Percentiles rank a stretch among this genome's conserved stretches.
These are phyloP conservation scores for Eptesicus fuscus DNA, from an alignment of 2,113 vertebrate species.

Conservation along the genomic window DNA sequence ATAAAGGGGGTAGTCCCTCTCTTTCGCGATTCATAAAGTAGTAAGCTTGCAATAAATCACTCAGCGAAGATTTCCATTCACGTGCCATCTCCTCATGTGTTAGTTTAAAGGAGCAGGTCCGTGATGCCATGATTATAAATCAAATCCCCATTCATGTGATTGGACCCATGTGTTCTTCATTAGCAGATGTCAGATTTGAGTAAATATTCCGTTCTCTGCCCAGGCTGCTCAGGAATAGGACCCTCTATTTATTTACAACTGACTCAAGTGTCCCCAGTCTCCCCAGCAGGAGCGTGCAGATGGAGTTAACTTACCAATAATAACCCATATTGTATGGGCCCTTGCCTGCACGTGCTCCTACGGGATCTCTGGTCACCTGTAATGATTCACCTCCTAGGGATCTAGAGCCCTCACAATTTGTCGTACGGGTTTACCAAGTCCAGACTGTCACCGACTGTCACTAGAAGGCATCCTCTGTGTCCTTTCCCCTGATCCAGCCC, in stretches of 20 bases:
- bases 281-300: background rate
- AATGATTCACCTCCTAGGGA: fast-evolving
- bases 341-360: background rate
- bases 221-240: background rate
- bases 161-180: conserved; percentile 5
- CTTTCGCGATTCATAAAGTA: background rate
- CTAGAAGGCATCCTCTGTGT: background rate
- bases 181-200: background rate
- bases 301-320: background rate
- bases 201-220: background rate
- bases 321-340: background rate
- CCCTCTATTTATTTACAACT: background rate
- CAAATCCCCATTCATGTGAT: background rate
- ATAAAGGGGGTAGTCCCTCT: conserved; percentile 33
- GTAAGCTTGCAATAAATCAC: conserved; percentile 32
- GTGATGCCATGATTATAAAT: background rate
- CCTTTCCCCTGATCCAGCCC: background rate
- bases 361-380: background rate
- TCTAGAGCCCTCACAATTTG: background rate
- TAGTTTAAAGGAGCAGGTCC: background rate
- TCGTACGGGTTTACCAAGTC: background rate
- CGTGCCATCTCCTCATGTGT: background rate
- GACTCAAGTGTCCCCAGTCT: background rate
- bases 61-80: background rate
- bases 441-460: background rate